These are phyloP conservation scores for Conomelus anceps DNA, from an alignment of 2,888 invertebrate species.

Conservation along the genomic window DNA sequence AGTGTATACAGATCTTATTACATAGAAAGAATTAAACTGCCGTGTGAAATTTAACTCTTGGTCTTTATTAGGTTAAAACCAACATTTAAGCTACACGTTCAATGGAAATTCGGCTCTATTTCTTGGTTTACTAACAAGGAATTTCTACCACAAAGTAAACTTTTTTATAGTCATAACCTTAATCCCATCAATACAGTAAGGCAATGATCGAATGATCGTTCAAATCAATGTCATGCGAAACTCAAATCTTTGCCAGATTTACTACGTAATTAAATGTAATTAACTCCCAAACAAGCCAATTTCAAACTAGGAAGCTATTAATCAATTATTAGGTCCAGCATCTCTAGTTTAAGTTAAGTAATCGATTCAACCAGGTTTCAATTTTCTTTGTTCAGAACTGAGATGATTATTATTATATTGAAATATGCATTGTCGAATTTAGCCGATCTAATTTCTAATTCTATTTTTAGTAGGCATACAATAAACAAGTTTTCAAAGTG, in stretches of 20 bases:
- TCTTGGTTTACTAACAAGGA: not conserved
- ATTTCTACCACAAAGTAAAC: not conserved
- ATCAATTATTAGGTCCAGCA: not conserved
- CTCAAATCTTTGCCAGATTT: no score
- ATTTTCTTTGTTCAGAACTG: not conserved
- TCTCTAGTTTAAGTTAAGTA: not conserved
- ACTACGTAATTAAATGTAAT: no score
- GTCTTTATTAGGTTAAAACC: not conserved
- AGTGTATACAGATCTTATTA: not conserved
- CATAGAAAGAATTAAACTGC: not conserved
- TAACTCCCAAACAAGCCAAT: not conserved
- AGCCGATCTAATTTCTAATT: no score
- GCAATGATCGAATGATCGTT: not conserved
- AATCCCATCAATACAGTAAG: not conserved
- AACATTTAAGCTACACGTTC: not conserved
- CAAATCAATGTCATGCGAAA: not conserved
- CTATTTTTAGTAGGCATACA: no score
- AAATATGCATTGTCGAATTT: not conserved
- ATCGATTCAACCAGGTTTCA: not conserved
- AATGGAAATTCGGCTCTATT: not conserved
- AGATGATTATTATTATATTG: no score
- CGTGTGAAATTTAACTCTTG: not conserved
- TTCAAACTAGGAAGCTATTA: not conserved
- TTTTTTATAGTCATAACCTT: not conserved
- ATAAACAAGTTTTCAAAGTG: no score